phyloP scores from a whole-genome alignment of 2,113 vertebrate species.

The Eleginops maclovinus region DNA sequence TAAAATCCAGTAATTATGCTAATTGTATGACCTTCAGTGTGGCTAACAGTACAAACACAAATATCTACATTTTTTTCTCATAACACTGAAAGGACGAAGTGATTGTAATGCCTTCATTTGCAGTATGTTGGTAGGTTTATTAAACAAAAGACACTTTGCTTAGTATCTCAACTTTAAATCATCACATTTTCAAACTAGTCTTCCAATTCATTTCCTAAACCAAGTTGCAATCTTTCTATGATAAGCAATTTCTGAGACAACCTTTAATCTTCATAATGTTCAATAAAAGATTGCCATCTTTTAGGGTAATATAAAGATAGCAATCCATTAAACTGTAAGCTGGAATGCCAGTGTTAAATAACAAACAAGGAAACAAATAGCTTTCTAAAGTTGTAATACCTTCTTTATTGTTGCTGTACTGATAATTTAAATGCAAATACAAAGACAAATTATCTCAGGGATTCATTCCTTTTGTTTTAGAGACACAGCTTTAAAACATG shows the following conservation, averaged over 20 bases:
- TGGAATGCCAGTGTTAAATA: background rate
- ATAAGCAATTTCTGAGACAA: background rate
- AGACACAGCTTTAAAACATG: conserved; percentile 9
- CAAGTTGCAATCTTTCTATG: background rate
- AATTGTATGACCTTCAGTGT: background rate
- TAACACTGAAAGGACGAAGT: background rate
- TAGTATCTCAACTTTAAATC: background rate
- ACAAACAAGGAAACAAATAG: background rate
- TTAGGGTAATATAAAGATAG: background rate
- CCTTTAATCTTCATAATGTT: background rate
- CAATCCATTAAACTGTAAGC: background rate
- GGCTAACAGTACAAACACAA: background rate
- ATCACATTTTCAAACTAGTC: background rate
- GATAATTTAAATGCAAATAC: no score
- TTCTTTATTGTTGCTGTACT: no score
- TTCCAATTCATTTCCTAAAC: background rate
- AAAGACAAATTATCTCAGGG: background rate
- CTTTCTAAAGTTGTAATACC: no score
- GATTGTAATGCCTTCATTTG: background rate
- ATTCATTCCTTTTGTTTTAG: background rate
- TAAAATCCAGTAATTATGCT: background rate
- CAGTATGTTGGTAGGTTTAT: background rate
- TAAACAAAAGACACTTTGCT: no score
- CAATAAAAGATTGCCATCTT: background rate
- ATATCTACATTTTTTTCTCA: no score